Evolutionary conservation across 2,113 vertebrate species (phyloP).

Genomic region (Deroptyus accipitrinus): DNA sequence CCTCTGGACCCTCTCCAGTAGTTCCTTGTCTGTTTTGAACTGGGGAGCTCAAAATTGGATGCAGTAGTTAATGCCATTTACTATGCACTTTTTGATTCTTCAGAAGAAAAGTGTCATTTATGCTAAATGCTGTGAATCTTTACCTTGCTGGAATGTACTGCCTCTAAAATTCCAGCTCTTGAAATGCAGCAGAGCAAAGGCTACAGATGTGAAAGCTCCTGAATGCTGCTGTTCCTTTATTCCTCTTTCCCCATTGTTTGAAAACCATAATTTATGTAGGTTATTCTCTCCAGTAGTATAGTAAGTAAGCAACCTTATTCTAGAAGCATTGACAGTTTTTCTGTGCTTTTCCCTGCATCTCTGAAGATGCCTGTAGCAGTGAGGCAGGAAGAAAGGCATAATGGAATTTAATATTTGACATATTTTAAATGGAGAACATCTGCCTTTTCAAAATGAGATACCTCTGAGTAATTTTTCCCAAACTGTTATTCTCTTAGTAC

Average conservation of each 20-base stretch:
- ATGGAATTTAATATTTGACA: slow-evolving; percentile 17
- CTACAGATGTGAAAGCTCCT: not conserved
- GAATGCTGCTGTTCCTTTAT: not conserved
- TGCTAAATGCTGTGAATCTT: not conserved
- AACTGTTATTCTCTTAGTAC: slow-evolving; percentile 9
- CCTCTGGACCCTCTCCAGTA: not conserved
- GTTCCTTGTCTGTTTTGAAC: not conserved
- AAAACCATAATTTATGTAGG: not conserved
- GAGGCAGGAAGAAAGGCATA: slow-evolving; percentile 1
- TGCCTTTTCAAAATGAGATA: slow-evolving; percentile 22
- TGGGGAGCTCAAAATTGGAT: not conserved
- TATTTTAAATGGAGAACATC: slow-evolving; percentile 24
- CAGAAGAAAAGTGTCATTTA: not conserved
- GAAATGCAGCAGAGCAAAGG: not conserved
- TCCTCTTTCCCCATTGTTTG: not conserved
- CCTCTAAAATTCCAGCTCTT: not conserved
- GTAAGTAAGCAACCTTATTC: slow-evolving; percentile 28
- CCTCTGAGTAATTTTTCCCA: slow-evolving; percentile 1
- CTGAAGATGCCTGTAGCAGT: not conserved
- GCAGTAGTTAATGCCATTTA: not conserved
- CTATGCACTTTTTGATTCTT: not conserved
- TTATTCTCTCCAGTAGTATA: not conserved
- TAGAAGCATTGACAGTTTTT: not conserved
- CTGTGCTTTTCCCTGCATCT: not conserved
- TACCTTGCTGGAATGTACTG: not conserved